Base-by-base conservation (phyloP, 2,888 invertebrate species). In the Ichneumoninae sp. region DNA sequence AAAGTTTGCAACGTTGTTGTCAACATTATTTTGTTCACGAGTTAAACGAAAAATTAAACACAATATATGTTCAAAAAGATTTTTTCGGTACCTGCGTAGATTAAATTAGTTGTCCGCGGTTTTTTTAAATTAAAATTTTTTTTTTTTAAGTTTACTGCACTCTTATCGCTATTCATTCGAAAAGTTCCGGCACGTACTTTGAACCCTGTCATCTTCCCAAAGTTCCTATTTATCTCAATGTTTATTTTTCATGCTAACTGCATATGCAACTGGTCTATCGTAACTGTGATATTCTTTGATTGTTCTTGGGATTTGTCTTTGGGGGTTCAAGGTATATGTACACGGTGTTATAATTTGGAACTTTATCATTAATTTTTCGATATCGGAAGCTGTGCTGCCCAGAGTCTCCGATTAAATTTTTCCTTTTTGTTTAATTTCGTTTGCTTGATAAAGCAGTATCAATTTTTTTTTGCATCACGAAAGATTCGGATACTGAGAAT, bases 261-360 rank as follows among this genome's bases (percentile, higher is more conserved):
- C 44, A 79, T 82, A 75, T 54, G 80, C 63, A 33, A 69, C 66
- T 50, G 69, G 66, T 81, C 50, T 63, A 63, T 63, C 63, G 30
- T 63, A 63, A 63, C 26, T 63, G 63, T 63, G 33, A 52, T 70
- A 70, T 52, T 83, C 82, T 75, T 30, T 75, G 40, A 71, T 69
- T 71, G 47, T 82, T 36, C 63, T 77, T 83, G 85, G 83, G 81
- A 22, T 57, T 87, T 73, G 76, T 33, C 44, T 77, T 78, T 69
- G 78, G 79, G 88, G 87, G 88, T 88, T 89, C 88, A 88, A 89
- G 85, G 87, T 88, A 88, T 87, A 81, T 78, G 71, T 87, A 69
- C 81, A 79, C 54, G 76, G 65, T 82, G 77, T 80, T 69, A 16
- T 47, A 70, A 54, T 68, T 74, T 77, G 68, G 36, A 63, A 70